phyloP scores from a whole-genome alignment of 2,113 vertebrate genomes.

The Poeciliopsis turrubarensis region DNA sequence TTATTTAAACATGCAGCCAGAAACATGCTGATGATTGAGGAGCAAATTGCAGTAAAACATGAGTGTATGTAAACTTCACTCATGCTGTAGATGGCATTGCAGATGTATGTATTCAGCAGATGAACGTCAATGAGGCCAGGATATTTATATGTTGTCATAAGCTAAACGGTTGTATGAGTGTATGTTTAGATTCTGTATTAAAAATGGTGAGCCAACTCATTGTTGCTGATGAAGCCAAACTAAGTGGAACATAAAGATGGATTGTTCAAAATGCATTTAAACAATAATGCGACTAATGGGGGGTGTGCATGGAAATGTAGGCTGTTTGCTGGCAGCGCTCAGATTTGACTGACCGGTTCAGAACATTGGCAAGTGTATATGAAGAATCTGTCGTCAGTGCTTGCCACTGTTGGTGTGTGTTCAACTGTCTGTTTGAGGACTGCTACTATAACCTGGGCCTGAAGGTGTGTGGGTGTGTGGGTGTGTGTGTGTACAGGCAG shows the following conservation, averaged over 20 bases:
- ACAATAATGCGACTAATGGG: conserved; percentile 8
- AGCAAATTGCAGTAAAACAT: background rate
- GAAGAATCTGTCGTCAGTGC: conserved; percentile 55
- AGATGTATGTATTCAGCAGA: background rate
- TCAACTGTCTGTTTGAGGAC: conserved; percentile 60
- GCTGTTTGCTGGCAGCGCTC: conserved; percentile 42
- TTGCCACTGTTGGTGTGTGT: conserved; percentile 60
- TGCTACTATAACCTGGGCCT: conserved; percentile 48
- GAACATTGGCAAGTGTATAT: conserved; percentile 66
- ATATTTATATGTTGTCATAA: background rate
- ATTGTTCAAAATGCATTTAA: background rate
- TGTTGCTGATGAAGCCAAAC: background rate
- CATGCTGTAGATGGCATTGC: background rate
- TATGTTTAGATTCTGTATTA: background rate
- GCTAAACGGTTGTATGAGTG: background rate
- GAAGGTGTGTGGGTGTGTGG: conserved; percentile 51
- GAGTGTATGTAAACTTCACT: background rate
- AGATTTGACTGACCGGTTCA: conserved; percentile 53
- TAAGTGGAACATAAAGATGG: background rate
- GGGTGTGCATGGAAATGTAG: conserved; percentile 67
- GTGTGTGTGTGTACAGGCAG: conserved; percentile 43
- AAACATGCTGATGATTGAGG: background rate
- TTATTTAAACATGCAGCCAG: background rate
- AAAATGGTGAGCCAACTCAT: background rate
- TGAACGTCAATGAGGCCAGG: background rate